phyloP scores from a whole-genome alignment of 1,140 invertebrate genomes.

The Arion vulgaris region DNA sequence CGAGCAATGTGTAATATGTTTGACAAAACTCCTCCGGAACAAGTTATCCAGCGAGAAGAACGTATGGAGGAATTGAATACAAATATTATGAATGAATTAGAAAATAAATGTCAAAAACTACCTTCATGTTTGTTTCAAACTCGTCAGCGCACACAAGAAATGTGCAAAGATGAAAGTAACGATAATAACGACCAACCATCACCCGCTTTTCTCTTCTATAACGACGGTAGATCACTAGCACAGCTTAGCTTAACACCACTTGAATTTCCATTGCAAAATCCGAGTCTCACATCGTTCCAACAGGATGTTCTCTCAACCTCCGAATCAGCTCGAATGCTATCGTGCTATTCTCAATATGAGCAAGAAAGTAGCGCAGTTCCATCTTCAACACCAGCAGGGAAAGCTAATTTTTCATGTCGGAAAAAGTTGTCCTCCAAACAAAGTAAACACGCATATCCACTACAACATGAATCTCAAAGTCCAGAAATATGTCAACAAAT shows the following conservation, averaged over 20 bases:
- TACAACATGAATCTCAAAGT: neutral
- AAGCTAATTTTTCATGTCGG: neutral
- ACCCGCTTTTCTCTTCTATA: neutral
- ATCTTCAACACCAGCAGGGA: neutral
- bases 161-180: neutral
- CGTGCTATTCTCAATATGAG: neutral
- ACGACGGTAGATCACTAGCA: neutral
- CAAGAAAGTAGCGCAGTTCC: neutral
- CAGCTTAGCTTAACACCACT: neutral
- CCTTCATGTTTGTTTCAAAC: neutral
- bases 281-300: constrained; percentile 14
- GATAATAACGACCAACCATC: neutral
- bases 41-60: neutral
- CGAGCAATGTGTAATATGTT: neutral
- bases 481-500: neutral
- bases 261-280: constrained; percentile 20
- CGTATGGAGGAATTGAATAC: neutral
- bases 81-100: neutral
- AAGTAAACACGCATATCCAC: neutral
- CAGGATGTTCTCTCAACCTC: constrained; percentile 18
- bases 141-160: neutral
- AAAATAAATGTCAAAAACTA: neutral
- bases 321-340: constrained; percentile 1
- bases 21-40: neutral
- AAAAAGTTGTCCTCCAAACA: neutral